Base-by-base conservation (phyloP, 2,113 vertebrate genomes). In the Oncorhynchus tshawytscha region DNA sequence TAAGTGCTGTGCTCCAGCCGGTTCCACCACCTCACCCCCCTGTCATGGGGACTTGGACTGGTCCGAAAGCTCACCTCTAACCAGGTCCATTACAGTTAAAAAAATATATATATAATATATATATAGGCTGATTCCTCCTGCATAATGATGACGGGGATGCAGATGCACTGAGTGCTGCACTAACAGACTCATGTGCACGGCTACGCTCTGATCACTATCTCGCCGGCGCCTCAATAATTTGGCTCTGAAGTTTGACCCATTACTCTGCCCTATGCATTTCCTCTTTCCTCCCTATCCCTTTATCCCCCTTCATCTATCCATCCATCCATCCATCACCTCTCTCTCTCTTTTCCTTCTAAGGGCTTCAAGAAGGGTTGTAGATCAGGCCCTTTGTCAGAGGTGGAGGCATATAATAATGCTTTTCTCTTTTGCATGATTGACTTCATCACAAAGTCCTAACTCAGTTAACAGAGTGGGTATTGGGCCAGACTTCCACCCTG, bases 211-310 rank as follows among this genome's bases (percentile, higher is more conserved):
- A 91, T 92, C 84, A 76, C 81, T 92, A 92, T 92, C 91, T 87
- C 82, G 29, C 83, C 83, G 89, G 90, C 89, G 91, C 89, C 90
- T 87, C 79, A 70, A 84, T 91, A 84, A 91, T 91, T 91, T 90
- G 84, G 86, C 86, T 87, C 88, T 88, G 83, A 91, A 90, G 87
- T 90, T 91, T 45, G 59, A 72, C 78, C 81, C 88, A 91, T 90
- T 89, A 90, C 87, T 87, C 85, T 74, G 82, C 82, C 87, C 12
- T 81, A 67, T 84, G 83, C 86, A 85, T 87, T 87, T 86, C 79
- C 78, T 83, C 85, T 84, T 84, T 71, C 80, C 82, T 62, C 79
- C 78, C 31, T 70, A 82, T 85, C 81, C 81, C 86, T 86, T 86
- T 77, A 75, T 87, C 82, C 74, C 81, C 75, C 67, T 45, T 2